Evolutionary conservation across 2,888 invertebrate genomes (phyloP).

Genomic region (Actias luna): DNA sequence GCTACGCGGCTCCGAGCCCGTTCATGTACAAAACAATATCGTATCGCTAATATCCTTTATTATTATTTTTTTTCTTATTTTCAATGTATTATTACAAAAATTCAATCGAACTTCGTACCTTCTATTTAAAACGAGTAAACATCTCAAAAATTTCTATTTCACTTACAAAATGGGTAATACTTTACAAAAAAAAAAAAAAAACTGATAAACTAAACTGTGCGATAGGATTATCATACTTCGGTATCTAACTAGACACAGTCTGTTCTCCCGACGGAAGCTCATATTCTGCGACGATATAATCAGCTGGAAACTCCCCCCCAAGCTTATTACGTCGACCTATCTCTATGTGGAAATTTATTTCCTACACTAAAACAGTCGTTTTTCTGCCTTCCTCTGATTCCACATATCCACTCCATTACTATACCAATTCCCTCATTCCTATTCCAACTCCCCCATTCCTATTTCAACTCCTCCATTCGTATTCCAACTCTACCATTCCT

Average conservation of each 20-base stretch:
- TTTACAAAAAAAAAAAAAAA: slow-evolving; percentile 12
- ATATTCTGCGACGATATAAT: background rate
- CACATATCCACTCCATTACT: background rate
- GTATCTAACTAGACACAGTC: background rate
- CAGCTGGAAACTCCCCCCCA: background rate
- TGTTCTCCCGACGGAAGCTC: background rate
- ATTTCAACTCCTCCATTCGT: background rate
- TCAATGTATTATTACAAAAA: slow-evolving; percentile 28
- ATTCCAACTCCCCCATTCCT: background rate
- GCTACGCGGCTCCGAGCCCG: slow-evolving; percentile 42
- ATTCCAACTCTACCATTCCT: background rate
- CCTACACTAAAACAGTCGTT: background rate
- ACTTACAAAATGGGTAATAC: slow-evolving; percentile 12
- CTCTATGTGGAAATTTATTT: background rate
- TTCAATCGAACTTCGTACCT: slow-evolving; percentile 26
- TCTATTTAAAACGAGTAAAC: slow-evolving; percentile 31
- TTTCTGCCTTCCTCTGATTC: too few species aligned
- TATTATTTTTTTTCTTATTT: slow-evolving; percentile 27
- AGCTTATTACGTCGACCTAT: background rate
- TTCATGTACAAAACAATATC: slow-evolving; percentile 14
- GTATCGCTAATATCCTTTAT: slow-evolving; percentile 26
- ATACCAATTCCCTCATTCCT: background rate
- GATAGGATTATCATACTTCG: background rate
- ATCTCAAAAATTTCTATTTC: slow-evolving; percentile 26
- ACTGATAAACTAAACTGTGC: too few species aligned